Percentiles rank a stretch among this genome's conserved stretches.
These are phyloP conservation scores for Drosophila truncata DNA, from an alignment of 1,140 invertebrate species.

Conservation along the genomic window DNA sequence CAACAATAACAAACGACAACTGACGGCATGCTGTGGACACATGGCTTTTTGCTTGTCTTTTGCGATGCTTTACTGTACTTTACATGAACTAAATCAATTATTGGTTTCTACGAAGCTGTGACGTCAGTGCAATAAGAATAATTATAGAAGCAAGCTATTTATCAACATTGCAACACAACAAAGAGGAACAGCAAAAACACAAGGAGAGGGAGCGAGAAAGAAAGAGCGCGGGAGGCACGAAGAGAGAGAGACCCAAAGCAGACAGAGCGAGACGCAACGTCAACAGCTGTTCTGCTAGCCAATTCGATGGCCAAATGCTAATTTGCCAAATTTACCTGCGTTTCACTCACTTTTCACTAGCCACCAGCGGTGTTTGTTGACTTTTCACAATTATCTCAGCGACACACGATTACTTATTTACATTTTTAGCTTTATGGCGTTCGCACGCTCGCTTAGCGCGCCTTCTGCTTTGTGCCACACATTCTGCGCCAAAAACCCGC, in stretches of 20 bases:
- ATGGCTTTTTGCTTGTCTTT: slow-evolving; percentile 3
- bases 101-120: background rate
- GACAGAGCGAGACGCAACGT: slow-evolving; percentile 43
- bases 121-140: slow-evolving; percentile 32
- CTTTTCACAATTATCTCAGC: slow-evolving; percentile 37
- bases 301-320: slow-evolving; percentile 33
- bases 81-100: slow-evolving; percentile 6
- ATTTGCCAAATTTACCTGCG: slow-evolving; percentile 28
- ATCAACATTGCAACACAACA: slow-evolving; percentile 44
- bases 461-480: slow-evolving; percentile 55
- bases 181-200: slow-evolving; percentile 21
- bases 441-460: slow-evolving; percentile 59
- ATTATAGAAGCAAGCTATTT: slow-evolving; percentile 49
- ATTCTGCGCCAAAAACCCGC: slow-evolving; percentile 44
- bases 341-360: slow-evolving; percentile 26
- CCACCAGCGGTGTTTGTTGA: background rate
- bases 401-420: slow-evolving; percentile 65
- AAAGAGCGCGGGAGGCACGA: background rate
- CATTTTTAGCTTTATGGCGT: slow-evolving; percentile 43
- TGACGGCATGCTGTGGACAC: slow-evolving; percentile 20
- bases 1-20: slow-evolving; percentile 31
- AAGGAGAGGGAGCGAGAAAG: slow-evolving; percentile 35
- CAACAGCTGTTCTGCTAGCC: slow-evolving; percentile 68
- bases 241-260: background rate
- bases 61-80: background rate